Evolutionary conservation across 2,888 invertebrate genomes (phyloP).

Genomic region (Elaeidobius kamerunicus): DNA sequence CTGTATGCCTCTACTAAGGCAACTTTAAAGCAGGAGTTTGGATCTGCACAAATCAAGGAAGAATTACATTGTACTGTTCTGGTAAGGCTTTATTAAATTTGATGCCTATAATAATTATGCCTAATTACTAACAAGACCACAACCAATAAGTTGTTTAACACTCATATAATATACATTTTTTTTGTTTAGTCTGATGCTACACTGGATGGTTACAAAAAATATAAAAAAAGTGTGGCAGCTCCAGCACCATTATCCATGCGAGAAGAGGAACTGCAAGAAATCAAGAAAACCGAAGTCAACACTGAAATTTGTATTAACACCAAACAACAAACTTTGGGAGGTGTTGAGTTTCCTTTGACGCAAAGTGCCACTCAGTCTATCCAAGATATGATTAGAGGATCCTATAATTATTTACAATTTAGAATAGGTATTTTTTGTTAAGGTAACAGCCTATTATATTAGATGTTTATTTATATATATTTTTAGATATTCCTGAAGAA

Average conservation of each 20-base stretch:
- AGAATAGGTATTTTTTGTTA: constrained; percentile 68
- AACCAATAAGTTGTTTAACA: no score
- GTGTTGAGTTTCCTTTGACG: constrained; percentile 86
- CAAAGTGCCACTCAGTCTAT: constrained; percentile 76
- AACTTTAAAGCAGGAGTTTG: constrained; percentile 95
- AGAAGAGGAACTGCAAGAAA: constrained; percentile 80
- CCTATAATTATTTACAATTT: constrained; percentile 87
- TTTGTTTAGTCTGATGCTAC: constrained; percentile 69
- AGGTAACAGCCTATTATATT: no score
- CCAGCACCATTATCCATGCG: constrained; percentile 88
- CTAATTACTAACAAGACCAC: no score
- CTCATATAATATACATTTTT: no score
- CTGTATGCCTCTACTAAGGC: constrained; percentile 96
- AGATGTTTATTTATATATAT: no score
- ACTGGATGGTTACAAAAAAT: constrained; percentile 76
- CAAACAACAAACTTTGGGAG: constrained; percentile 85
- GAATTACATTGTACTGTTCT: constrained; percentile 86
- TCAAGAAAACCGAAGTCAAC: constrained; percentile 65
- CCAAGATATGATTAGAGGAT: constrained; percentile 66
- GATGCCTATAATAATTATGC: background rate
- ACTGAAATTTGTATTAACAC: constrained; percentile 79
- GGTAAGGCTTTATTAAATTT: constrained; percentile 54
- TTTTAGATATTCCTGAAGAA: constrained; percentile 78
- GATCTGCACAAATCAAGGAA: constrained; percentile 88
- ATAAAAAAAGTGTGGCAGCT: constrained; percentile 71